Evolutionary conservation across 35 echinoderm and acorn worm genomes (phyloP).

Genomic region (Lytechinus pictus): DNA sequence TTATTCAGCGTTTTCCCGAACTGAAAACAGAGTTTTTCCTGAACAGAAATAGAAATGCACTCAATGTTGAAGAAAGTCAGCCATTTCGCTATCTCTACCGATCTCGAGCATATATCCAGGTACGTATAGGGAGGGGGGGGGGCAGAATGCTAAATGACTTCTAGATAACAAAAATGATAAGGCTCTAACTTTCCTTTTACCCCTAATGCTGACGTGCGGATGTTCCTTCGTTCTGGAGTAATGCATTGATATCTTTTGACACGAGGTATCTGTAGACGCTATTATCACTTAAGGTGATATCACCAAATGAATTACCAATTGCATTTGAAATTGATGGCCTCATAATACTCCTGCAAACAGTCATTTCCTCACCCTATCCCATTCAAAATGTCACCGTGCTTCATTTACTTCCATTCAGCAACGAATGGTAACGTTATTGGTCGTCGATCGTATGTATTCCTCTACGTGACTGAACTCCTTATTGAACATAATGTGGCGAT

Average conservation of each 20-base stretch:
- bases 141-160: neutral
- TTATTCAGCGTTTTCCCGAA: neutral
- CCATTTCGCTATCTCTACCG: neutral
- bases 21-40: neutral
- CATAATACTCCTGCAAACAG: neutral
- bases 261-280: neutral
- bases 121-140: neutral
- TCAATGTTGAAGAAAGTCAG: neutral
- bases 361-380: neutral
- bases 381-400: neutral
- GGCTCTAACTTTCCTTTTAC: neutral
- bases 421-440: neutral
- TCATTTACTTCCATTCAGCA: neutral
- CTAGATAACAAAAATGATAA: neutral
- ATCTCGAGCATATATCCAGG: neutral
- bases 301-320: conserved; percentile 5
- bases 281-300: conserved; percentile 4
- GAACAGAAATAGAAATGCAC: neutral
- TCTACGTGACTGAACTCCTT: too few relatives aligned
- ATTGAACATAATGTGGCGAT: too few relatives aligned
- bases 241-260: neutral
- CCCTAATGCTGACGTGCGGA: neutral
- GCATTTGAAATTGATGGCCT: neutral
- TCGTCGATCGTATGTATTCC: too few relatives aligned
- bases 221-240: neutral